phyloP scores from a whole-genome alignment of 1,140 invertebrate genomes.

The Stegodyphus mimosarum region DNA sequence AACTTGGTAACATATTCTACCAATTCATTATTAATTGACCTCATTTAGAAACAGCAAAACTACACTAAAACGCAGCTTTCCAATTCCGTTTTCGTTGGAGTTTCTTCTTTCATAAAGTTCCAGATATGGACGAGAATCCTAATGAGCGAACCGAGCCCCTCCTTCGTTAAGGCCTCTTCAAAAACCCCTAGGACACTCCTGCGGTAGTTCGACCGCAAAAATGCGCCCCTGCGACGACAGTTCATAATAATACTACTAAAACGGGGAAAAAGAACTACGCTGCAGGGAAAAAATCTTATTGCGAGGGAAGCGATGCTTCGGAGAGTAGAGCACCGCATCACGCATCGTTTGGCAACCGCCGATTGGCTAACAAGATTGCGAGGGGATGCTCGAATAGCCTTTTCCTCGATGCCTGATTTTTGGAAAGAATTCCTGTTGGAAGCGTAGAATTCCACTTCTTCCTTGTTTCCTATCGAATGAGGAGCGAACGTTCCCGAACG shows the following conservation, averaged over 20 bases:
- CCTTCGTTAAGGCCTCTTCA: neutral
- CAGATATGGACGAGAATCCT: no score
- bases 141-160: neutral
- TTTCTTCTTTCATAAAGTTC: no score
- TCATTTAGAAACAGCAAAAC: no score
- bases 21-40: no score
- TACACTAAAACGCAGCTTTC: no score
- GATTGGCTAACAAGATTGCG: conserved; percentile 40
- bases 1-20: no score
- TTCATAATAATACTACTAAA: neutral
- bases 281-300: neutral
- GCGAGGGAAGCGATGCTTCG: neutral
- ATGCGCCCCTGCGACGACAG: neutral
- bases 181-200: neutral
- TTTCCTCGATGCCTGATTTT: conserved; percentile 16
- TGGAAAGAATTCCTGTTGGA: conserved; percentile 26
- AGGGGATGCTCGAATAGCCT: conserved; percentile 16
- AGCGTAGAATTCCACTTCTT: no score
- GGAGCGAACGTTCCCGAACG: no score
- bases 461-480: no score
- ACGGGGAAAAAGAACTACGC: neutral
- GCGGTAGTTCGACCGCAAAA: neutral
- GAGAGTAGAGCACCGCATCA: conserved; percentile 29
- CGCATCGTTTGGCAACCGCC: conserved; percentile 50
- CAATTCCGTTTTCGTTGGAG: no score